Percentiles rank a stretch among this genome's conserved stretches.
Conservation (phyloP, 2,888 invertebrate genomes). For the Pachymerium ferrugineum region DNA sequence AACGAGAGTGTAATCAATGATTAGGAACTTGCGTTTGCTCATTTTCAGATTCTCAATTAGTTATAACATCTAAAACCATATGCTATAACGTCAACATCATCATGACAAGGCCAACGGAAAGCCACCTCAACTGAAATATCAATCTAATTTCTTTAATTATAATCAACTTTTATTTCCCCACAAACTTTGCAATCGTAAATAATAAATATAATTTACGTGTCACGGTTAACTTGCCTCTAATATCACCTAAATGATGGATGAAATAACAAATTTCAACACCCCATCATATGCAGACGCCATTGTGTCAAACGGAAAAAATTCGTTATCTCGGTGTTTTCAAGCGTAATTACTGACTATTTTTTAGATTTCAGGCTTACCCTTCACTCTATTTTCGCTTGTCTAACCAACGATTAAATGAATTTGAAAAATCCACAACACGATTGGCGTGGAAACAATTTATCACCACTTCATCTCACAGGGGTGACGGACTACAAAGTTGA, state of each 20-base stretch:
- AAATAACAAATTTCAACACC: not conserved
- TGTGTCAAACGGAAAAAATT: constrained; percentile 12
- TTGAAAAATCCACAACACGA: no score
- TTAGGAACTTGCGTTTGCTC: no score
- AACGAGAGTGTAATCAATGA: no score
- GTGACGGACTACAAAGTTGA: constrained; percentile 8
- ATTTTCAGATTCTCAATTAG: no score
- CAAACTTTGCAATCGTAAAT: no score
- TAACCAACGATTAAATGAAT: no score
- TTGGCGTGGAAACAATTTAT: no score
- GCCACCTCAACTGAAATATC: not conserved
- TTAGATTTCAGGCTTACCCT: not conserved
- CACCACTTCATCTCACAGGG: not conserved
- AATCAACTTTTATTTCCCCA: no score
- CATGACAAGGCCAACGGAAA: not conserved
- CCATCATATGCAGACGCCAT: constrained; percentile 32
- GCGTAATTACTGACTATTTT: not conserved
- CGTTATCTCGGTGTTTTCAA: constrained; percentile 4
- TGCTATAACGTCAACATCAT: constrained; percentile 8
- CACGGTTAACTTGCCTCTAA: no score
- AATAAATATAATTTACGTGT: no score
- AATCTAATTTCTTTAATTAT: no score
- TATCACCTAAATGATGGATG: not conserved
- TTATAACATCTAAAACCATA: not conserved
- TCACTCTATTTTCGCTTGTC: no score